A percentile compares a stretch with the other conserved stretches of the same genome.
phyloP scores from a whole-genome alignment of 2,888 invertebrate genomes.

The Colletes collaris region DNA sequence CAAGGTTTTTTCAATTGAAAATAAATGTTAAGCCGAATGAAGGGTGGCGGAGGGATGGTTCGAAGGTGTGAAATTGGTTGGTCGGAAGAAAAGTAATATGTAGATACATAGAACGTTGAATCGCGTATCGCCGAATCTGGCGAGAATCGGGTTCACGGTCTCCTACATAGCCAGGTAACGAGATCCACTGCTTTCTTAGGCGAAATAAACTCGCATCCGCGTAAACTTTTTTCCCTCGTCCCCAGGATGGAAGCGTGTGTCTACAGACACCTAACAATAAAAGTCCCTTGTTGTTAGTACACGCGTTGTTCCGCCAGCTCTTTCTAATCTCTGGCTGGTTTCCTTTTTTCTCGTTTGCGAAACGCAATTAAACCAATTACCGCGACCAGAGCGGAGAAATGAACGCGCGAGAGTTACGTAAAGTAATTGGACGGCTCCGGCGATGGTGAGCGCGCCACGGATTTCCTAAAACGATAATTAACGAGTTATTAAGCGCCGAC shows the following conservation, averaged over 20 bases:
- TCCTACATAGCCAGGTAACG: too few species aligned
- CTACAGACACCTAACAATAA: constrained; percentile 25
- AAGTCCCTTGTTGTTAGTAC: constrained; percentile 10
- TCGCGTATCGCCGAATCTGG: too few species aligned
- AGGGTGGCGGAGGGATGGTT: too few species aligned
- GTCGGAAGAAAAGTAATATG: too few species aligned
- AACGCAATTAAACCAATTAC: constrained; percentile 83
- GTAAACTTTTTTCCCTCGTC: constrained; percentile 9
- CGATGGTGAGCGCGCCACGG: constrained; percentile 66
- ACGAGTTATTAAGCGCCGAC: constrained; percentile 82
- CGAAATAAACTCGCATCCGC: not conserved
- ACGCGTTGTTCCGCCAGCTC: constrained; percentile 46
- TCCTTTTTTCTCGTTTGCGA: constrained; percentile 70
- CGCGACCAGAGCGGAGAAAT: constrained; percentile 73
- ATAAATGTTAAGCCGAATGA: too few species aligned
- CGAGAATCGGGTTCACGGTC: too few species aligned
- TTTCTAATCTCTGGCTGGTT: constrained; percentile 39
- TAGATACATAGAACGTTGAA: too few species aligned
- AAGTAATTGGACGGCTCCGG: constrained; percentile 79
- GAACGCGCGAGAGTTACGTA: constrained; percentile 79
- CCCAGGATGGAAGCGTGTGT: constrained; percentile 13
- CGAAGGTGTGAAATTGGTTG: too few species aligned
- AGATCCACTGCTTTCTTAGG: not conserved
- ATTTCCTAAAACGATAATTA: constrained; percentile 84
- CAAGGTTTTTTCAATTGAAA: too few species aligned